A percentile compares a stretch with the other conserved stretches of the same genome.
Evolutionary conservation across 2,797 vertebrate genomes (phyloP).

Genomic region (Hoplostethus mediterraneus): DNA sequence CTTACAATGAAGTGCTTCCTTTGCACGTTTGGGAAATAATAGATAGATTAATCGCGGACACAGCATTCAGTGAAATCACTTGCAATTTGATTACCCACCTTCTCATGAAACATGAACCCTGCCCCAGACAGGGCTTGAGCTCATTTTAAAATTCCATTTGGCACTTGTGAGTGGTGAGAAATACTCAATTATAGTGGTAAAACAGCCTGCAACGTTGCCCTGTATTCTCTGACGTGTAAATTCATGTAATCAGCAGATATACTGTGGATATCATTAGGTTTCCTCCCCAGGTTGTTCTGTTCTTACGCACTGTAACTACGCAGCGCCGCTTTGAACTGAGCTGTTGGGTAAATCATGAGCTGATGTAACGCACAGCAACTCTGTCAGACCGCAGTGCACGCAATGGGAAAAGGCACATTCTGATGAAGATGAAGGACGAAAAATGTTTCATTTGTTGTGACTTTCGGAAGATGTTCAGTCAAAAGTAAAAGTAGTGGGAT

Average conservation of each 20-base stretch:
- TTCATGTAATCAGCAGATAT: no score
- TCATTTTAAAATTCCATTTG: neutral
- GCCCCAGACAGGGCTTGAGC: neutral
- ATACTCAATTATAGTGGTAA: neutral
- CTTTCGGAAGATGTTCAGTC: no score
- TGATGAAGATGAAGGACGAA: neutral
- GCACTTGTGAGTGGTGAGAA: neutral
- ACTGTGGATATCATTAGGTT: neutral
- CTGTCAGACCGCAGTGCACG: neutral
- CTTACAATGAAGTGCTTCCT: no score
- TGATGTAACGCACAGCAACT: constrained; percentile 35
- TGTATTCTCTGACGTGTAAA: constrained; percentile 7
- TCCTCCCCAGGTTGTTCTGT: neutral
- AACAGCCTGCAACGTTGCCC: constrained; percentile 17
- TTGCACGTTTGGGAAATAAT: no score
- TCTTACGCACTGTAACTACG: neutral
- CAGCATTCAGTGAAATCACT: neutral
- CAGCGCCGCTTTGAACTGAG: constrained; percentile 14
- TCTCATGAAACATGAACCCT: neutral
- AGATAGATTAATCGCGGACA: neutral
- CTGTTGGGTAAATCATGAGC: constrained; percentile 5
- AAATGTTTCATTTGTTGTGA: no score
- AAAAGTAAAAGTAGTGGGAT: no score
- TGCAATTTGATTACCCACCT: neutral
- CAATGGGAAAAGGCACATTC: neutral